phyloP scores from a whole-genome alignment of 2,797 vertebrate genomes.

The Parambassis ranga region DNA sequence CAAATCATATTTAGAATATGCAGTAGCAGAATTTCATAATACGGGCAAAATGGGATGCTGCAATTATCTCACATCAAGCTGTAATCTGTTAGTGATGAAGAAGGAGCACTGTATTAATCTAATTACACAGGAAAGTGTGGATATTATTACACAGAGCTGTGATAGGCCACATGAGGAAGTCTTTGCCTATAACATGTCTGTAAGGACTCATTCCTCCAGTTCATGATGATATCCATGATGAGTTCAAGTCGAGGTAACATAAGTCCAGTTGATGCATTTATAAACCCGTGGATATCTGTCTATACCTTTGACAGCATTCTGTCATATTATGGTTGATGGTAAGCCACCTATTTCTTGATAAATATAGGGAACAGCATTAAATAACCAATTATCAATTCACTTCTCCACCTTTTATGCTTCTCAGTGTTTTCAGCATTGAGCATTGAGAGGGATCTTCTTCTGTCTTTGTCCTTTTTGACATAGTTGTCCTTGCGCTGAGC shows the following conservation, averaged over 20 bases:
- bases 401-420: background rate
- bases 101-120: slow-evolving; percentile 33
- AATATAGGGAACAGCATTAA: background rate
- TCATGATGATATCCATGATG: no score
- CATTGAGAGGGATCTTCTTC: background rate
- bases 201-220: no score
- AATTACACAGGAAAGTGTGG: slow-evolving; percentile 50
- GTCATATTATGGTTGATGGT: background rate
- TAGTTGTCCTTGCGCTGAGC: slow-evolving; percentile 27
- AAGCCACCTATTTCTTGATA: background rate
- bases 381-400: background rate
- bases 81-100: slow-evolving; percentile 47
- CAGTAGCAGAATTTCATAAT: slow-evolving; percentile 42
- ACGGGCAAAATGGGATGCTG: slow-evolving; percentile 24
- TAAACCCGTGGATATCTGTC: no score
- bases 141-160: slow-evolving; percentile 9
- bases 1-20: slow-evolving; percentile 54
- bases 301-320: background rate
- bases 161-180: no score
- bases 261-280: no score
- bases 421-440: slow-evolving; percentile 17
- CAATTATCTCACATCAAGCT: slow-evolving; percentile 26
- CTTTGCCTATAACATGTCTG: no score
- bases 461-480: slow-evolving; percentile 42
- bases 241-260: no score